These are phyloP conservation scores for Arrhopalites spinosus DNA, from an alignment of 2,888 invertebrate genomes.

Conservation along the genomic window DNA sequence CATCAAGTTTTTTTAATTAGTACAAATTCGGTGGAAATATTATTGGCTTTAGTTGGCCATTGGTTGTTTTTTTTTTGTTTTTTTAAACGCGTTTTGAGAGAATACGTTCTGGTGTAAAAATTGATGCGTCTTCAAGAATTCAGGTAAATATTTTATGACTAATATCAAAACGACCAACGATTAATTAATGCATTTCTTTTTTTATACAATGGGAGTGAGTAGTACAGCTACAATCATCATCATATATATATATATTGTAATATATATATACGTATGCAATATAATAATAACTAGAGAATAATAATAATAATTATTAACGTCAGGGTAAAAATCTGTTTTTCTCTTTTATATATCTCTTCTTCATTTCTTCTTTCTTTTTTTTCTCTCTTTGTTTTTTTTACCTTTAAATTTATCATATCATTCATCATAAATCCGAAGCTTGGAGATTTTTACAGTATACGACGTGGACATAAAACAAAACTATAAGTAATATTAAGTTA, in stretches of 20 bases:
- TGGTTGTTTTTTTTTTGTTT: background rate
- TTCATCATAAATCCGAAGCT: conserved; percentile 30
- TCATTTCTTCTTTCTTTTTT: background rate
- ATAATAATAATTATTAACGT: background rate
- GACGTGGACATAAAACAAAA: conserved; percentile 8
- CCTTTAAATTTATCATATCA: conserved; percentile 15
- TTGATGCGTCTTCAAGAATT: conserved; percentile 35
- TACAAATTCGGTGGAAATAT: conserved; percentile 33
- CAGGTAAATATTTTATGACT: conserved; percentile 37
- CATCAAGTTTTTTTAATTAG: background rate
- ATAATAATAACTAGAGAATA: background rate
- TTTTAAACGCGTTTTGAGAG: conserved; percentile 9
- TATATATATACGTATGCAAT: conserved; percentile 5
- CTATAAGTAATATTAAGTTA: background rate
- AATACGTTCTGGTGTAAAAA: conserved; percentile 32
- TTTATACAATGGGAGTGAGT: background rate
- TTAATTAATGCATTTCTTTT: background rate
- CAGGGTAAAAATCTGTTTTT: conserved; percentile 4
- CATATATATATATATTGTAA: background rate
- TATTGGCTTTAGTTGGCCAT: conserved; percentile 17
- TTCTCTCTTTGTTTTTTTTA: background rate
- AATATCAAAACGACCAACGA: conserved; percentile 23
- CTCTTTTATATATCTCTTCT: background rate
- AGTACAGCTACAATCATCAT: background rate
- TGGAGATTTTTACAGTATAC: conserved; percentile 22